These are phyloP conservation scores for Lithophane semibrunnea DNA, from an alignment of 2,888 invertebrate genomes.

Conservation along the genomic window DNA sequence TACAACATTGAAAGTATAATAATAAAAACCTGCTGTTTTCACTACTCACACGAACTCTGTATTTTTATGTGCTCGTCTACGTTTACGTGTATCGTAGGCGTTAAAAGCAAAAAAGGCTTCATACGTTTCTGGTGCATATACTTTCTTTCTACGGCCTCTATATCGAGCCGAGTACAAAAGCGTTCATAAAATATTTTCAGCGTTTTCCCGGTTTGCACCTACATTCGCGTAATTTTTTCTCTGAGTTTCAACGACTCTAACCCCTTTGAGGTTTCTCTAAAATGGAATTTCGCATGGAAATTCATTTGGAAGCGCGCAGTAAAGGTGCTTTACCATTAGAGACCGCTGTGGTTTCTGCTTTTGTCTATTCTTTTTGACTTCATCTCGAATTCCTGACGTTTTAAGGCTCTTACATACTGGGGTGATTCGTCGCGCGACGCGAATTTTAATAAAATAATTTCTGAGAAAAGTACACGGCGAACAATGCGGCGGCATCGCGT, in stretches of 20 bases:
- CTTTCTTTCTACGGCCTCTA: conserved; percentile 39
- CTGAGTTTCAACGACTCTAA: conserved; percentile 60
- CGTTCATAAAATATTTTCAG: conserved; percentile 67
- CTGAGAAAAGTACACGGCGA: too few relatives aligned
- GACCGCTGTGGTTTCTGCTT: conserved; percentile 39
- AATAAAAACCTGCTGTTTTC: conserved; percentile 44
- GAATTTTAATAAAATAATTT: too few relatives aligned
- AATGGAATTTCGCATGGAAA: conserved; percentile 65
- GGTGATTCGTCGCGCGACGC: too few relatives aligned
- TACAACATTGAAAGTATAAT: conserved; percentile 32
- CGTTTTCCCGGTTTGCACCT: conserved; percentile 46
- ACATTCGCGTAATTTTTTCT: conserved; percentile 62
- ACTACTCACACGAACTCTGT: conserved; percentile 45
- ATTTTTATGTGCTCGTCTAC: conserved; percentile 48
- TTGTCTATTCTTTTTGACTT: conserved; percentile 23
- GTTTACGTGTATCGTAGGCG: conserved; percentile 44
- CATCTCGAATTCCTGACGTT: background rate
- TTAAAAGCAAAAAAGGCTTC: conserved; percentile 57
- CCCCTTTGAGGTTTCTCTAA: conserved; percentile 68
- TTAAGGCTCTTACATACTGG: too few relatives aligned
- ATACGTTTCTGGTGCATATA: conserved; percentile 37
- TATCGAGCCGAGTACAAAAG: conserved; percentile 58
- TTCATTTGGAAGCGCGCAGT: conserved; percentile 46
- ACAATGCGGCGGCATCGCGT: too few relatives aligned
- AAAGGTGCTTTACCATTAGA: conserved; percentile 47